A percentile compares a stretch with the other conserved stretches of the same genome.
These are phyloP conservation scores for Eristalinus aeneus DNA, from an alignment of 2,888 invertebrate species.

Conservation along the genomic window DNA sequence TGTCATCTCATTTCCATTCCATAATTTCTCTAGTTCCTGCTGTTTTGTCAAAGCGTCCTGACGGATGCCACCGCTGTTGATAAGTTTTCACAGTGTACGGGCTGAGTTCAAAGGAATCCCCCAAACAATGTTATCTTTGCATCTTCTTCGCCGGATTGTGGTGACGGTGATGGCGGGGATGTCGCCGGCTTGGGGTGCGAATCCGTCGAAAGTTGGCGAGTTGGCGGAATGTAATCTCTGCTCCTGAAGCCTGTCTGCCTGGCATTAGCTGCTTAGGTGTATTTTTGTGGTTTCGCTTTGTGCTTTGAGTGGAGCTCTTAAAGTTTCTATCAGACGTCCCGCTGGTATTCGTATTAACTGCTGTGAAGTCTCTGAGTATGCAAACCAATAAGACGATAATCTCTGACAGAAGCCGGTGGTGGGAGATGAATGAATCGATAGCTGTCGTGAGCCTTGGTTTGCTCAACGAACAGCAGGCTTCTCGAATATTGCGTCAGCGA, in stretches of 20 bases:
- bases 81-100: slow-evolving; percentile 43
- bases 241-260: slow-evolving; percentile 48
- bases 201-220: slow-evolving; percentile 24
- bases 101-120: slow-evolving; percentile 60
- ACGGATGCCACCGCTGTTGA: slow-evolving; percentile 51
- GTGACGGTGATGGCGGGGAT: slow-evolving; percentile 11
- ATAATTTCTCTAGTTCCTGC: slow-evolving; percentile 64
- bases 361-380: neutral
- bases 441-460: neutral
- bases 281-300: slow-evolving; percentile 54
- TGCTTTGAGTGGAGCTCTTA: slow-evolving; percentile 31
- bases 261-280: slow-evolving; percentile 36
- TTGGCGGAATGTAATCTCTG: slow-evolving; percentile 50
- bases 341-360: slow-evolving; percentile 24
- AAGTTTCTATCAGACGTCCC: slow-evolving; percentile 33
- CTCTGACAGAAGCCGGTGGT: neutral
- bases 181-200: neutral
- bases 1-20: slow-evolving; percentile 67
- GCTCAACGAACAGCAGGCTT: neutral
- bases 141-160: slow-evolving; percentile 40
- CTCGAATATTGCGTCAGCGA: neutral
- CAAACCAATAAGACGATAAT: neutral
- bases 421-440: neutral
- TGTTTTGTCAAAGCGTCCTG: slow-evolving; percentile 54
- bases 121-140: slow-evolving; percentile 67